Base-by-base conservation (phyloP, 2,888 invertebrate species). In the Cataglyphis albicans region DNA sequence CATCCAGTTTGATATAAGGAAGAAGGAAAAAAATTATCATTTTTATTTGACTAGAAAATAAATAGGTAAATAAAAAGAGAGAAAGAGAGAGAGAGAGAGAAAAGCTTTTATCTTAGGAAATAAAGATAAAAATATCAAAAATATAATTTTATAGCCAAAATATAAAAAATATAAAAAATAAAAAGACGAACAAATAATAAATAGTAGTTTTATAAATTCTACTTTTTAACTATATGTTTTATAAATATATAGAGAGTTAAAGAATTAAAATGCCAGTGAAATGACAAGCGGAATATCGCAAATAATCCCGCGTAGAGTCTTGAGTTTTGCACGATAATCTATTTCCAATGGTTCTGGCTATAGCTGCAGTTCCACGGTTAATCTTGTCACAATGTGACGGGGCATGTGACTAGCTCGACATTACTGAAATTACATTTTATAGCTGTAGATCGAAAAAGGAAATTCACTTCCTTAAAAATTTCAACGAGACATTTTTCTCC, bases 371-470 rank as follows among this genome's bases (percentile, higher is more conserved):
- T 57, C 41, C 73, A 74, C 44, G 74, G 68, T 38, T 80, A 68
- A 82, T 80, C 81, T 84, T 64, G 74, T 84, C 82, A 84, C 74
- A 64, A 65, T 81, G 57, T 73, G 41, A 72, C 38, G 10, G 35
- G 38, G 48, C 73, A 61, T 52, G 44, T 29, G 68, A 65, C 67
- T 41, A 68, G 18, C 59, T 35, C 38, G 55, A 63, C 41, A 55
- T 75, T 68, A 59, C 55, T 68, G 75, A 84, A 84, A 84, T 74
- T 67, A 52, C 63, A 68, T 75, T 55, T 55, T 55, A 38, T 25
- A 55, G 18, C 29, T n/a, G 44, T 18, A 32, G 32, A 63, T 15
- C 15, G 65, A 32, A 35, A 32, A 64, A 52, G 48, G 0, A 1
- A 21, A 29, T 12, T 9, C 10, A n/a, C 21, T 25, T 48, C 64